These are phyloP conservation scores for Gouania willdenowi DNA, from an alignment of 2,797 vertebrate genomes.

Conservation along the genomic window DNA sequence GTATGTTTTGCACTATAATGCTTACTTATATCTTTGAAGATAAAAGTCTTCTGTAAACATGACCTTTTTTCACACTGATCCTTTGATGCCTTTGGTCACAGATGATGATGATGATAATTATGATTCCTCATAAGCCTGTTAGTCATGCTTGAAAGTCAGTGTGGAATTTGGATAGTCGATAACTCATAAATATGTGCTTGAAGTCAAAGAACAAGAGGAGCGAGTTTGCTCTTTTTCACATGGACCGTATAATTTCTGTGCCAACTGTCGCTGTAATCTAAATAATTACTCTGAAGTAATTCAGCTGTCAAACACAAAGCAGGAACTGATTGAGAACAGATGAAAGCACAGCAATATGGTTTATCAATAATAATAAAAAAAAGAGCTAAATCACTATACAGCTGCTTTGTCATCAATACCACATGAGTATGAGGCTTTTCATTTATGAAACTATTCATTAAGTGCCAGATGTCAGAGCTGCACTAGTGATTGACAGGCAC, in stretches of 20 bases:
- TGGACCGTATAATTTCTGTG: too few relatives aligned
- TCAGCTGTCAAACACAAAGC: too few relatives aligned
- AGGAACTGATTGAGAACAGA: not conserved
- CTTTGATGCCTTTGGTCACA: conserved; percentile 65
- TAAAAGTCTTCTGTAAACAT: conserved; percentile 47
- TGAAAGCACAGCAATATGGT: too few relatives aligned
- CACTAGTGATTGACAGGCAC: conserved; percentile 43
- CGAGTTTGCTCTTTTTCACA: conserved; percentile 7
- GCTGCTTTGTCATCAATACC: conserved; percentile 23
- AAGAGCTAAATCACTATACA: conserved; percentile 4
- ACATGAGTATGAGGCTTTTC: conserved; percentile 16
- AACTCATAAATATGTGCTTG: conserved; percentile 40
- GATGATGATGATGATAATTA: conserved; percentile 59
- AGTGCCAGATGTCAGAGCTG: conserved; percentile 21
- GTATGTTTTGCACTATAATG: conserved; percentile 41
- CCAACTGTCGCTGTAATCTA: not conserved
- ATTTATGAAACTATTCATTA: conserved; percentile 33
- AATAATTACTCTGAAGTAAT: too few relatives aligned
- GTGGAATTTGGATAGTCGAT: conserved; percentile 63
- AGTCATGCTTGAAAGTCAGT: conserved; percentile 61
- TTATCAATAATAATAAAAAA: not conserved
- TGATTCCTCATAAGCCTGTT: conserved; percentile 65
- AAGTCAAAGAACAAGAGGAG: conserved; percentile 18
- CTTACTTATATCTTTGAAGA: conserved; percentile 46
- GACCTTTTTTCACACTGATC: conserved; percentile 34